Base-by-base conservation (phyloP, 2,113 vertebrate species). In the Syngnathoides biaculeatus region DNA sequence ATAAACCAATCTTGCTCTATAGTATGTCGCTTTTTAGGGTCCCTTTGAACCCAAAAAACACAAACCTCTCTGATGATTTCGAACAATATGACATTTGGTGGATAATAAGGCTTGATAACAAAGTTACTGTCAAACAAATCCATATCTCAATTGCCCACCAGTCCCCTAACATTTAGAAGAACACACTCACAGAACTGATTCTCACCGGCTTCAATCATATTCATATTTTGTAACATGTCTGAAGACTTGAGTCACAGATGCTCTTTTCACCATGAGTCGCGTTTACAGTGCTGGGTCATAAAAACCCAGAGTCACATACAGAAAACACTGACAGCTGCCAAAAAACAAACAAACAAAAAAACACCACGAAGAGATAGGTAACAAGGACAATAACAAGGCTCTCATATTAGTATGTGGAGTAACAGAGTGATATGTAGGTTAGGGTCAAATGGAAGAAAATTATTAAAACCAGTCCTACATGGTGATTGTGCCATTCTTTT, bases 361-460 rank as follows among this genome's bases (percentile, higher is more conserved):
- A 47, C 82, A 75, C 70, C 30, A 69, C 43, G 60, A 83, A 86
- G 67, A 42, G 67, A 80, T 71, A 77, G 58, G 73, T 67, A 74
- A 82, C 59, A 40, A 61, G 56, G 52, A 74, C 58, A 69, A 55
- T 67, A 72, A 68, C 52, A 42, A 71, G 73, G 71, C 71, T 79
- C 71, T 75, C 72, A 77, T 76, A 77, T 83, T 83, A 79, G 77
- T 79, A 74, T 77, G 68, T 73, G 55, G 60, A 48, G 64, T 67
- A 68, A 77, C 67, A 68, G 71, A n/a, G 30, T 74, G 22, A 30
- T 63, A 73, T 78, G 63, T 50, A 72, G 69, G 70, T 79, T 79
- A 82, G 66, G 75, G 67, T 40, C 35, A 43, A 79, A 75, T 66
- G 74, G 50, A 69, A 72, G 70, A 69, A 71, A 71, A 78, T 68